Evolutionary conservation across 2,797 vertebrate species (phyloP).

Genomic region (Psittacula echo): DNA sequence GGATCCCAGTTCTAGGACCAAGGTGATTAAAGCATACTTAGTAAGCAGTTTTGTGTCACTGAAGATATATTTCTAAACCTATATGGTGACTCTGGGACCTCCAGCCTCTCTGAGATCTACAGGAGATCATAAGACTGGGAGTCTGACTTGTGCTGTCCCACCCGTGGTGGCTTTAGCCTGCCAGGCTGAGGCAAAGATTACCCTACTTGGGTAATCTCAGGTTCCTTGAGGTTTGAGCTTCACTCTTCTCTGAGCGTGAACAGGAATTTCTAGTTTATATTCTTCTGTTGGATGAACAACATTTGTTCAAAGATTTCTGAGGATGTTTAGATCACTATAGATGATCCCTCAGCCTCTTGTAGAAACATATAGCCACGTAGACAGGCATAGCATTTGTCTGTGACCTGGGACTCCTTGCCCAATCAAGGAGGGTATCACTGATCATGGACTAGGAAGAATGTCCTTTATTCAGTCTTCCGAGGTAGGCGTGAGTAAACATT

Average conservation of each 20-base stretch:
- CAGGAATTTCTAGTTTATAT: not conserved
- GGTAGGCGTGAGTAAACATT: not conserved
- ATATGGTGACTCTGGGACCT: accelerated
- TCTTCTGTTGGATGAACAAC: not conserved
- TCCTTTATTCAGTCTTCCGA: not conserved
- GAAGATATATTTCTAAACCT: not conserved
- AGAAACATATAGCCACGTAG: not conserved
- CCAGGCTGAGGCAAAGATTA: not conserved
- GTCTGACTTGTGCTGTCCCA: not conserved
- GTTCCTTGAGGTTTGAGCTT: not conserved
- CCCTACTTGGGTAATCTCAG: not conserved
- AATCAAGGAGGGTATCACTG: not conserved
- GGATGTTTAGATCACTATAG: not conserved
- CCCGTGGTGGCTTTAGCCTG: not conserved
- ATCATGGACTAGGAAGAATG: not conserved
- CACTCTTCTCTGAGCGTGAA: not conserved
- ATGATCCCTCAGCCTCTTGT: not conserved
- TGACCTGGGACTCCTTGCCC: not conserved
- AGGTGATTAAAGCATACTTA: not conserved
- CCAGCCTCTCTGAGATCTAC: not conserved
- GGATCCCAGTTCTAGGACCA: not conserved
- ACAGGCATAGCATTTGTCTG: not conserved
- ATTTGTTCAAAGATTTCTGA: not conserved
- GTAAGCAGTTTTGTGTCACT: not conserved
- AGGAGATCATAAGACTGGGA: accelerated